Base-by-base conservation (phyloP, 2,113 vertebrate species). In the Rhinoderma darwinii region DNA sequence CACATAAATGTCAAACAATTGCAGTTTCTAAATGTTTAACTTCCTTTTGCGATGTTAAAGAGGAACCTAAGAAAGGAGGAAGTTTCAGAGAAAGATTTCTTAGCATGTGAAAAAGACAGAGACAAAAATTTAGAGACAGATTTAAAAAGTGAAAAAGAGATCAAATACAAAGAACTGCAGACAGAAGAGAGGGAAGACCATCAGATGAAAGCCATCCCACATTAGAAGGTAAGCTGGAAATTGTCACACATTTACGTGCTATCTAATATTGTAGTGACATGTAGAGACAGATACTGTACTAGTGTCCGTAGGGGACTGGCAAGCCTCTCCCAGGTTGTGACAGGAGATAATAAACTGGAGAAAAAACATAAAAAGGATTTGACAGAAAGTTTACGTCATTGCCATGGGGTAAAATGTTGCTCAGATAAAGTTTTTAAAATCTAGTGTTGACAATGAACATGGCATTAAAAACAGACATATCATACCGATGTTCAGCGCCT, bases 31-130 rank as follows among this genome's bases (percentile, higher is more conserved):
- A 75, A 75, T 75, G n/a, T 75, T 74, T n/a, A 47, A 75, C 41
- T 75, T 75, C 73, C 73, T 75, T 75, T 75, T 30, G 59, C 12
- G 12, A 51, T 50, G 3, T 37, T 22, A 56, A 80, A 80, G 77
- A 80, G 77, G 77, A 80, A 80, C 77, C 51, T 22, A 39, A n/a
- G 12, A 39, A 80, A 80, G 50, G 50, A 8, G 77, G 77, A 80
- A 80, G 77, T 39, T 39, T 80, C 18, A n/a, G 32, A 54, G 20
- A 56, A 25, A 80, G 35, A 56, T 15, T 54, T 35, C 8, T 44
- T 27, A 75, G 73, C 5, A 35, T 80, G 77, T 80, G 50, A 79
- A 56, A 79, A 37, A 56, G 50, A 50, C 18, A 54, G 74, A 63
- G 59, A 50, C 1, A 4, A 70, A 35, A 77, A 30, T 30, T 17